Conservation (phyloP, 2,797 vertebrate species). For the Sitta carolinensis region DNA sequence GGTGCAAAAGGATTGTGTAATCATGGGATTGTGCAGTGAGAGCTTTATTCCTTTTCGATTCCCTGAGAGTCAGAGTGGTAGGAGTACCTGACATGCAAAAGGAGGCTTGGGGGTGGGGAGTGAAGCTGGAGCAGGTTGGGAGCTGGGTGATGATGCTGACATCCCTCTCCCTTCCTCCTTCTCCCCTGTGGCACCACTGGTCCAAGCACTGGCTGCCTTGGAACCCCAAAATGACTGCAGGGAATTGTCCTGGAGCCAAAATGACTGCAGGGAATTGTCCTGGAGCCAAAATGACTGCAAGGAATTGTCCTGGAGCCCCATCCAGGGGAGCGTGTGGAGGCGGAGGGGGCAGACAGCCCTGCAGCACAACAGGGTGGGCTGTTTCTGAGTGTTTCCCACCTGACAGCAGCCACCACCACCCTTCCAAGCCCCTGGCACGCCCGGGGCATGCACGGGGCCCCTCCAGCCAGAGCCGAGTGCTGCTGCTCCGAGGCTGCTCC, state of each 20-base stretch:
- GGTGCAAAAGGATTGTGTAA: not conserved
- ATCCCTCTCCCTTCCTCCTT: not conserved
- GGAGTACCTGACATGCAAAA: not conserved
- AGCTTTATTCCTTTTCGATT: not conserved
- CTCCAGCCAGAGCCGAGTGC: not conserved
- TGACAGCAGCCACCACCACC: not conserved
- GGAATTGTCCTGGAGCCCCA: not conserved
- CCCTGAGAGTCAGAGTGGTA: not conserved
- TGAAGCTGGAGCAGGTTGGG: not conserved
- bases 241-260: not conserved
- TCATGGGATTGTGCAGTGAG: not conserved
- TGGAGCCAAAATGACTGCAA: rapidly evolving
- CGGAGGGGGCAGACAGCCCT: not conserved
- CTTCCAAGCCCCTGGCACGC: not conserved
- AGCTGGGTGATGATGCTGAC: not conserved
- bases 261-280: rapidly evolving
- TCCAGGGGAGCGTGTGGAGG: rapidly evolving
- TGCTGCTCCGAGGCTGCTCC: not conserved
- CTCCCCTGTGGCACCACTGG: not conserved
- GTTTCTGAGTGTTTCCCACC: not conserved
- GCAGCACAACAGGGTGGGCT: rapidly evolving
- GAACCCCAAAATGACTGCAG: rapidly evolving
- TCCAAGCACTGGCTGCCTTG: rapidly evolving
- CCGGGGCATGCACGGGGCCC: rapidly evolving
- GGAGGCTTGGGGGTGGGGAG: rapidly evolving